phyloP scores from a whole-genome alignment of 2,113 vertebrate species.

The Prionailurus bengalensis region DNA sequence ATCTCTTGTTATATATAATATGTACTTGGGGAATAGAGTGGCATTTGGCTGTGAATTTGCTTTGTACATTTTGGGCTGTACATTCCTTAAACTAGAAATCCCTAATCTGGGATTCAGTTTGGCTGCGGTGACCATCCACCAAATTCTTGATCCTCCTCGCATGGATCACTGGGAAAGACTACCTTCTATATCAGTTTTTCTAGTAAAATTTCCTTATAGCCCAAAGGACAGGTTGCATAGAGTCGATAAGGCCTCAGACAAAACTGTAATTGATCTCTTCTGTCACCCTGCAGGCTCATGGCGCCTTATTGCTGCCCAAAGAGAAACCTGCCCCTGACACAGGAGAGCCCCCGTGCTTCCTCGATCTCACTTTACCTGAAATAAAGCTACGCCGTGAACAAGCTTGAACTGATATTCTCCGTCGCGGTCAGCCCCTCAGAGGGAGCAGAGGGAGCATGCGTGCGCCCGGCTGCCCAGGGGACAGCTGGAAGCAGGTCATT shows the following conservation, averaged over 20 bases:
- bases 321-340: not conserved
- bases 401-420: not conserved
- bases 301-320: not conserved
- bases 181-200: not conserved
- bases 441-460: not conserved
- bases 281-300: not conserved
- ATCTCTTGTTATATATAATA: not conserved
- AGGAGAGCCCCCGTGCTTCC: not conserved
- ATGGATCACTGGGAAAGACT: not conserved
- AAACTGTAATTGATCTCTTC: not conserved
- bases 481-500: not conserved
- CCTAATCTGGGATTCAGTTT: not conserved
- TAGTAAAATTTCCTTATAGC: not conserved
- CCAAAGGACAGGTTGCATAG: not conserved
- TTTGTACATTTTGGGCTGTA: not conserved
- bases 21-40: no score
- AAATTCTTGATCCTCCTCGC: not conserved
- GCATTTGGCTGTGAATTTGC: not conserved
- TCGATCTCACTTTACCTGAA: not conserved
- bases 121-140: not conserved
- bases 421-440: not conserved
- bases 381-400: not conserved
- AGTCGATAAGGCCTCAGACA: not conserved
- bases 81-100: not conserved
- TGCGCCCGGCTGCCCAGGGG: fast-evolving